Percentiles rank a stretch among this genome's conserved stretches.
Conservation (phyloP, 2,888 invertebrate genomes). For the Tenthredo scrophulariae region DNA sequence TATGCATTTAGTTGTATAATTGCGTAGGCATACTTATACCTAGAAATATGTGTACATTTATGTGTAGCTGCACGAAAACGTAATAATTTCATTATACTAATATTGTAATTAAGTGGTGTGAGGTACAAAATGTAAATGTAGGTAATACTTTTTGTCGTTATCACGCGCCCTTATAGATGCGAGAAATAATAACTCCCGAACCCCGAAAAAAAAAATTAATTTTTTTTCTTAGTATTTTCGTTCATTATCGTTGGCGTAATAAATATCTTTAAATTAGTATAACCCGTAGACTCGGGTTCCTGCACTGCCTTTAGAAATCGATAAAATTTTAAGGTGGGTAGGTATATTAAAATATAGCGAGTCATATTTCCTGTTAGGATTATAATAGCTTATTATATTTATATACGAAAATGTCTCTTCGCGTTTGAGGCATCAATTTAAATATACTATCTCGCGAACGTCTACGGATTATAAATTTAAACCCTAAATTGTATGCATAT, state of each 20-base stretch:
- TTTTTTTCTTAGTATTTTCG: background rate
- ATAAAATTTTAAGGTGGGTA: background rate
- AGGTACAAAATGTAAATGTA: background rate
- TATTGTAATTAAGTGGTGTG: background rate
- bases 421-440: background rate
- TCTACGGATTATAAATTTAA: background rate
- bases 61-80: background rate
- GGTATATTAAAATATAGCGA: background rate
- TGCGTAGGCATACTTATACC: background rate
- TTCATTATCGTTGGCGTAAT: constrained; percentile 4
- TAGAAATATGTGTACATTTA: background rate
- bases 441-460: background rate
- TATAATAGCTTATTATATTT: background rate
- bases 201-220: background rate
- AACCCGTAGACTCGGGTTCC: background rate
- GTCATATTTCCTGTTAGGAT: constrained; percentile 3
- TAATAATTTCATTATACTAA: constrained; percentile 11
- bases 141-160: background rate
- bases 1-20: background rate
- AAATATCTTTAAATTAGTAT: background rate
- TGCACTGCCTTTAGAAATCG: background rate
- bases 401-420: constrained; percentile 1
- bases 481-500: background rate
- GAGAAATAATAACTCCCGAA: background rate
- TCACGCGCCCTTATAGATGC: background rate